phyloP scores from a whole-genome alignment of 1,140 invertebrate species.

The Littorina saxatilis region DNA sequence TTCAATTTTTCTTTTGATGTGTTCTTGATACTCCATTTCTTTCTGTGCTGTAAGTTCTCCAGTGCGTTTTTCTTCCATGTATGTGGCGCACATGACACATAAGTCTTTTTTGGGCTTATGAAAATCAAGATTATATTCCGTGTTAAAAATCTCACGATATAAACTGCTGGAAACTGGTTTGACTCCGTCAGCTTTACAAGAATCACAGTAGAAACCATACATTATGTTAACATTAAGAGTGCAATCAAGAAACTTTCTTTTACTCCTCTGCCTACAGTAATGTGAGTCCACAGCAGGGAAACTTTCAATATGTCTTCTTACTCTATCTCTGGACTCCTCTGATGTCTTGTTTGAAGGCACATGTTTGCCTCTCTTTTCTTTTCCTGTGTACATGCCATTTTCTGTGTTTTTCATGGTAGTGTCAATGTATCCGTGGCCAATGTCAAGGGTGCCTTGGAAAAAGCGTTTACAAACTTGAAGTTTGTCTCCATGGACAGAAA shows the following conservation, averaged over 20 bases:
- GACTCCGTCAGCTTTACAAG: slow-evolving; percentile 31
- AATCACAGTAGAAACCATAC: slow-evolving; percentile 45
- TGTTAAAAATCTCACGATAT: slow-evolving; percentile 46
- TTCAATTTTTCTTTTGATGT: slow-evolving; percentile 32
- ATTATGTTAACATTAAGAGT: slow-evolving; percentile 44
- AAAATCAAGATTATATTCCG: slow-evolving; percentile 51
- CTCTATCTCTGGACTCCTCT: slow-evolving; percentile 3
- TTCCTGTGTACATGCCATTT: slow-evolving; percentile 28
- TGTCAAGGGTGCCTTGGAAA: slow-evolving; percentile 46
- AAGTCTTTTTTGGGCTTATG: no score
- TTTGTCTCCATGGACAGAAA: background rate
- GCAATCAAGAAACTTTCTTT: slow-evolving; percentile 38
- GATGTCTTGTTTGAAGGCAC: slow-evolving; percentile 42
- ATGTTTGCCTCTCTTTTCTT: slow-evolving; percentile 42
- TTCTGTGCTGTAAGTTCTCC: slow-evolving; percentile 6
- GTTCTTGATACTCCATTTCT: slow-evolving; percentile 25
- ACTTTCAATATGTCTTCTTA: slow-evolving; percentile 47
- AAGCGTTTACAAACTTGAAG: slow-evolving; percentile 42
- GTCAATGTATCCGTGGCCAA: slow-evolving; percentile 36
- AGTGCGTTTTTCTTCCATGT: slow-evolving; percentile 23
- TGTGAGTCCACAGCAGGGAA: slow-evolving; percentile 48
- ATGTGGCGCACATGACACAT: slow-evolving; percentile 27
- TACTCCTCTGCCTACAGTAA: slow-evolving; percentile 44
- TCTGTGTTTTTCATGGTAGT: slow-evolving; percentile 35
- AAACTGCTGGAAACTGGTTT: slow-evolving; percentile 24